Percentiles rank a stretch among this genome's conserved stretches.
phyloP scores from a whole-genome alignment of 2,888 invertebrate species.

The Rhagonycha fulva region DNA sequence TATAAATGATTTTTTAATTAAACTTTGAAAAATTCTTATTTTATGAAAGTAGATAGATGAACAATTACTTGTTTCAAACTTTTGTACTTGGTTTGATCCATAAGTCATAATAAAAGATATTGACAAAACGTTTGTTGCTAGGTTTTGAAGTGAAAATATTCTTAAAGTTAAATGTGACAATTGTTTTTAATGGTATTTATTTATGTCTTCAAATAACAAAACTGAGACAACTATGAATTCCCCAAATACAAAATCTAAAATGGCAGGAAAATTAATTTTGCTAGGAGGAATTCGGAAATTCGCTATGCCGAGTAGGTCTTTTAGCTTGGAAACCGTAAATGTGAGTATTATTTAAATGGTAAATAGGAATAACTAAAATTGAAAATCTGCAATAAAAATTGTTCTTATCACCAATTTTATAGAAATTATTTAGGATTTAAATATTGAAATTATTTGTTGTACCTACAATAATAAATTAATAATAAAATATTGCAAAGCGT shows the following conservation, averaged over 20 bases:
- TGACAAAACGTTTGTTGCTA: conserved; percentile 42
- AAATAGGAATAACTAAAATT: background rate
- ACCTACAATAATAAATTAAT: background rate
- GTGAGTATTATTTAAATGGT: conserved; percentile 42
- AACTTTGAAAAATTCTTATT: background rate
- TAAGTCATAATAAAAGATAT: conserved; percentile 12
- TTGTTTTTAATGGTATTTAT: background rate
- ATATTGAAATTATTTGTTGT: background rate
- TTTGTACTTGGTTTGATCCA: background rate
- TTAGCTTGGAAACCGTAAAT: conserved; percentile 47
- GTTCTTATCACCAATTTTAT: rapidly evolving
- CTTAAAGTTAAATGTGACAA: background rate
- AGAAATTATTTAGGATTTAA: background rate
- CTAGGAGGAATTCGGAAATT: conserved; percentile 47
- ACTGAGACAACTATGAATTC: background rate
- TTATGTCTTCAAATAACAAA: background rate
- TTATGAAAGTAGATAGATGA: background rate
- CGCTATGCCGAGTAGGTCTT: conserved; percentile 49
- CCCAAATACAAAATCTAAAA: background rate
- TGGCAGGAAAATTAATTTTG: conserved; percentile 39
- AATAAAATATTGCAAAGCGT: no score
- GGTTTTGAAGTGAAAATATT: background rate
- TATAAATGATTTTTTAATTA: background rate
- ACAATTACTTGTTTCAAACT: background rate
- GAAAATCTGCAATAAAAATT: background rate